Conservation (phyloP, 2,888 invertebrate genomes). For the Troides helena region DNA sequence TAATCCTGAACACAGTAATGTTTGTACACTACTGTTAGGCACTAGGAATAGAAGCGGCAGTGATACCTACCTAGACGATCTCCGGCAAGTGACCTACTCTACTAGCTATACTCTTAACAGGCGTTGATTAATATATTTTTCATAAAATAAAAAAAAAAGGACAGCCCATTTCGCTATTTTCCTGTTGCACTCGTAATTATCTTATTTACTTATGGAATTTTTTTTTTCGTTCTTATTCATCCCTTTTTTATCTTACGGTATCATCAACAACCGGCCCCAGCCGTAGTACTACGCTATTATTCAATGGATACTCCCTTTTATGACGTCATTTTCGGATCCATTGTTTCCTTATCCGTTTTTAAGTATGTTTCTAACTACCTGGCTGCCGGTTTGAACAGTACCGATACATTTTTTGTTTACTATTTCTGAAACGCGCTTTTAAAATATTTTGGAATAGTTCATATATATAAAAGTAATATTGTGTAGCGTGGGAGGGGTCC, state of each 20-base stretch:
- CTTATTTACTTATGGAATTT: neutral
- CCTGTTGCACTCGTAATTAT: neutral
- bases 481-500: constrained; percentile 51
- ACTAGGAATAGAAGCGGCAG: too few relatives aligned
- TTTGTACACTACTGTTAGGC: too few relatives aligned
- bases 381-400: constrained; percentile 36
- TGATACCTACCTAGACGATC: too few relatives aligned
- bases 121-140: too few relatives aligned
- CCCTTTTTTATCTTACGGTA: neutral
- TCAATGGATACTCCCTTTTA: constrained; percentile 21
- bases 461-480: constrained; percentile 39
- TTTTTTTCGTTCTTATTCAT: neutral
- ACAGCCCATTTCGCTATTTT: neutral
- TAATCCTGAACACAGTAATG: too few relatives aligned
- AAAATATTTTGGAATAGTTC: constrained; percentile 44
- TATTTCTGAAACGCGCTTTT: constrained; percentile 55
- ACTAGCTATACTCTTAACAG: too few relatives aligned
- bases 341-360: constrained; percentile 23
- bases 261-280: neutral
- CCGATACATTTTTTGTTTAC: constrained; percentile 50
- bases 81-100: too few relatives aligned
- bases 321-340: constrained; percentile 26
- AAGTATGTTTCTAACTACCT: constrained; percentile 39
- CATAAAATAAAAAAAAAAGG: too few relatives aligned
- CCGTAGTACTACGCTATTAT: constrained; percentile 4